Percentiles rank a stretch among this genome's conserved stretches.
Evolutionary conservation across 2,797 vertebrate species (phyloP).

Genomic region (Acipenser ruthenus): DNA sequence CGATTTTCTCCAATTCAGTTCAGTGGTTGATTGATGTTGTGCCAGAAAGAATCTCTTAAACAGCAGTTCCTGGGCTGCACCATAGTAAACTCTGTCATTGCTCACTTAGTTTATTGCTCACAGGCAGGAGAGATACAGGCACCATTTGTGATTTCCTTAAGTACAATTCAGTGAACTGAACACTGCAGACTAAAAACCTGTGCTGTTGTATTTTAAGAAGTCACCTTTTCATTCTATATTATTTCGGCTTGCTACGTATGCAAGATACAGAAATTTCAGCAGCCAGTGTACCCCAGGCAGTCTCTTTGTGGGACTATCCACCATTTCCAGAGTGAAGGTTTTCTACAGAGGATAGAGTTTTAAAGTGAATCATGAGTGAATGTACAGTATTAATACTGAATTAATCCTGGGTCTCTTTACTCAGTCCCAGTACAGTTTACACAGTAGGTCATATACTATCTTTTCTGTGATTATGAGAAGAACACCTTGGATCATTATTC

Average conservation of each 20-base stretch:
- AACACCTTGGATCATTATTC: too few species aligned
- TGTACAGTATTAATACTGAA: too few species aligned
- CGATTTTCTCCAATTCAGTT: constrained; percentile 40
- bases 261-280: too few species aligned
- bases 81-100: constrained; percentile 9
- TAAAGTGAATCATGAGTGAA: too few species aligned
- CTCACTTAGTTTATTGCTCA: not conserved
- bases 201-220: not conserved
- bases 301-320: too few species aligned
- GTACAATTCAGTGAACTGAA: not conserved
- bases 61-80: constrained; percentile 18
- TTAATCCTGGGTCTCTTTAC: too few species aligned
- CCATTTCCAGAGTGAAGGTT: too few species aligned
- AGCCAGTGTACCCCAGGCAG: too few species aligned
- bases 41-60: constrained; percentile 16
- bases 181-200: not conserved
- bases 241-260: not conserved
- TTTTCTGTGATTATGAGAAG: too few species aligned
- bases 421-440: too few species aligned
- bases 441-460: too few species aligned
- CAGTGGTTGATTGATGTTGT: constrained; percentile 36
- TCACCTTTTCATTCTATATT: not conserved
- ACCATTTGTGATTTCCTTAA: not conserved
- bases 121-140: not conserved
- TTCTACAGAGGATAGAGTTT: too few species aligned